phyloP scores from a whole-genome alignment of 2,888 invertebrate species.

The Metalampra italica region DNA sequence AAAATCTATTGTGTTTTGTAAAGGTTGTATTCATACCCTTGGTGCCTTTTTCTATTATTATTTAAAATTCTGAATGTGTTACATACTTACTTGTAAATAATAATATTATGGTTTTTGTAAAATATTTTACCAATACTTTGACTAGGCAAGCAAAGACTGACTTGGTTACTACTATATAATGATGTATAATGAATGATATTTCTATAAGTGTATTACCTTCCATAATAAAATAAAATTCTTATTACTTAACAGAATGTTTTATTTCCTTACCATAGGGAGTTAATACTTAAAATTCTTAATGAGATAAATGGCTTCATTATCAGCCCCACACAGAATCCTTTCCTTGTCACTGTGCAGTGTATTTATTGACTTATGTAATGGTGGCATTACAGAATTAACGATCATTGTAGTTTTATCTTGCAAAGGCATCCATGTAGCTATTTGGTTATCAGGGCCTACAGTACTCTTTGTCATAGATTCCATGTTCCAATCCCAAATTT shows the following conservation, averaged over 20 bases:
- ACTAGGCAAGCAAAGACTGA: constrained; percentile 77
- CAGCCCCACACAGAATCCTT: constrained; percentile 89
- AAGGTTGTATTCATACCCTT: constrained; percentile 12
- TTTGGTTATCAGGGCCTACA: constrained; percentile 50
- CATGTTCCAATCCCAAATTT: constrained; percentile 94
- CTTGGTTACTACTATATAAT: constrained; percentile 61
- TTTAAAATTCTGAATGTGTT: constrained; percentile 9
- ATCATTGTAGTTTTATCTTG: constrained; percentile 83
- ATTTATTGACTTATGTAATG: constrained; percentile 88
- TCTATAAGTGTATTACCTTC: constrained; percentile 62
- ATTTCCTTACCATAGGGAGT: constrained; percentile 13
- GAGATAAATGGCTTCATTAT: constrained; percentile 92
- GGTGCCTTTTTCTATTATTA: constrained; percentile 38
- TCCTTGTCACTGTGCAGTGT: constrained; percentile 87
- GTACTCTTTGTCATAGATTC: constrained; percentile 67
- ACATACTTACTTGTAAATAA: constrained; percentile 11
- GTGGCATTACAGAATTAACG: constrained; percentile 85
- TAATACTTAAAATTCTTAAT: constrained; percentile 81
- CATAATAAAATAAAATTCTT: constrained; percentile 51
- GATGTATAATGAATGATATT: constrained; percentile 45
- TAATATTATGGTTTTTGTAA: constrained; percentile 12
- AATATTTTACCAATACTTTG: constrained; percentile 65
- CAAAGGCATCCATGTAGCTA: constrained; percentile 83
- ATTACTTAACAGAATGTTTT: constrained; percentile 30
- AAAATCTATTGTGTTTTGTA: constrained; percentile 11